These are phyloP conservation scores for Andrena flavipes DNA, from an alignment of 2,888 invertebrate genomes.

Conservation along the genomic window DNA sequence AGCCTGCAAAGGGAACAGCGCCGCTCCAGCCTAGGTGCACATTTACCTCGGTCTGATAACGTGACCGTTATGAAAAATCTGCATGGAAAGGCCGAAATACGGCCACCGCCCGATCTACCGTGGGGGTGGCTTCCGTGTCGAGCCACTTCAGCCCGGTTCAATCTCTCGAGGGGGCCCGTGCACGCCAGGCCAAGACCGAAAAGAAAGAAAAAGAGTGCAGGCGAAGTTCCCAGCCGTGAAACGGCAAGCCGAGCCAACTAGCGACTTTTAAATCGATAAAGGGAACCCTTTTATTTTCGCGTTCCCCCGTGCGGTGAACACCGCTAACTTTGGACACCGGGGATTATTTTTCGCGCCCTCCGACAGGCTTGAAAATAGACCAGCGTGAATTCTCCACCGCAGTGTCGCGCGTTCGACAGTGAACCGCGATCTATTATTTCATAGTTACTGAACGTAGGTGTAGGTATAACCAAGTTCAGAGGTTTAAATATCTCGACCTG, in stretches of 20 bases:
- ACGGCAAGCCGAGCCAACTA: constrained; percentile 8
- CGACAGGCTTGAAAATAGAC: constrained; percentile 5
- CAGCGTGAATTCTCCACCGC: neutral
- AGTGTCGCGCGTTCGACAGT: neutral
- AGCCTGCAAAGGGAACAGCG: constrained; percentile 58
- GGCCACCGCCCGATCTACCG: constrained; percentile 12
- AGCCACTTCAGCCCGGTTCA: constrained; percentile 45
- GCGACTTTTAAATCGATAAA: constrained; percentile 41
- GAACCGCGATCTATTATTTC: neutral
- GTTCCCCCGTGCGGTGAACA: constrained; percentile 7
- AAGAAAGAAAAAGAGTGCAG: constrained; percentile 19
- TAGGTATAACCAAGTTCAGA: too few species aligned
- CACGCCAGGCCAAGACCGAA: constrained; percentile 45
- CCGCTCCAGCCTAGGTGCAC: constrained; percentile 16
- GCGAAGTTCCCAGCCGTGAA: constrained; percentile 2
- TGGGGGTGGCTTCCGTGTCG: constrained; percentile 52
- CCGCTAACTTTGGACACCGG: constrained; percentile 18
- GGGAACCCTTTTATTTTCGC: constrained; percentile 19
- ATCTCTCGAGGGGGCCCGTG: constrained; percentile 47
- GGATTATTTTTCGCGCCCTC: neutral
- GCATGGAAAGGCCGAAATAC: constrained; percentile 39
- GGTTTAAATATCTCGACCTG: too few species aligned
- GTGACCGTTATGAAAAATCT: constrained; percentile 63
- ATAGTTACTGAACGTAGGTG: too few species aligned
- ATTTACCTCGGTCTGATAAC: constrained; percentile 52